A percentile compares a stretch with the other conserved stretches of the same genome.
phyloP scores from a whole-genome alignment of 1,140 invertebrate genomes.

The Trialeurodes vaporariorum region DNA sequence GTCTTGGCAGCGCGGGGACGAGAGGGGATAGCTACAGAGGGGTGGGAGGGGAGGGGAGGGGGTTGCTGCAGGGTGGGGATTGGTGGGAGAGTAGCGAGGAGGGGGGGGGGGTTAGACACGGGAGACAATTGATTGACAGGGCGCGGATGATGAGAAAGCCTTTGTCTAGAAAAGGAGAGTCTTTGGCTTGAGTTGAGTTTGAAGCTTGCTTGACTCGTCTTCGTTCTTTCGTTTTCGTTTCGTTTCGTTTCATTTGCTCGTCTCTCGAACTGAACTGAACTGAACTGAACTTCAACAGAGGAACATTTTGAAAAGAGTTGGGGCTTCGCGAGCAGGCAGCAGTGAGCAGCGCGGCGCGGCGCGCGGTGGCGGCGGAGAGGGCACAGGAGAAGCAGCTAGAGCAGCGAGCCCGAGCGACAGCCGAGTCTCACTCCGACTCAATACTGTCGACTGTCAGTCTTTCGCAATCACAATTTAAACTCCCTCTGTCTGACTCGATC shows the following conservation, averaged over 20 bases:
- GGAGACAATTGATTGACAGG: not conserved
- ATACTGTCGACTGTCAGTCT: not conserved
- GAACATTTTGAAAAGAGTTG: not conserved
- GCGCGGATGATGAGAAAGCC: not conserved
- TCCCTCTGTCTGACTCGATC: not conserved
- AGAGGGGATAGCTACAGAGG: not conserved
- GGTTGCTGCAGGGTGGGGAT: too few relatives aligned
- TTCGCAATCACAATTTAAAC: not conserved
- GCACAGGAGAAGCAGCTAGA: too few relatives aligned
- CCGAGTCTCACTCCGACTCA: too few relatives aligned
- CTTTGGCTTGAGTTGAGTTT: too few relatives aligned
- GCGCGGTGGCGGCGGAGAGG: too few relatives aligned
- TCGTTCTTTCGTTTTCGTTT: too few relatives aligned
- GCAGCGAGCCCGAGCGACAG: too few relatives aligned
- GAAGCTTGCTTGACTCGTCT: not conserved
- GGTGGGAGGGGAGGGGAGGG: not conserved
- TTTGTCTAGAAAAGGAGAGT: not conserved
- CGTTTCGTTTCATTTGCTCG: too few relatives aligned
- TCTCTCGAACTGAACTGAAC: too few relatives aligned
- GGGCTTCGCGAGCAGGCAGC: too few relatives aligned
- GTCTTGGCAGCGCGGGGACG: too few relatives aligned
- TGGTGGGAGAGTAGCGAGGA: not conserved
- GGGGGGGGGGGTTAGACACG: not conserved
- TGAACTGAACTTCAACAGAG: too few relatives aligned
- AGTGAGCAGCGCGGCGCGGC: not conserved